A percentile compares a stretch with the other conserved stretches of the same genome.
phyloP scores from a whole-genome alignment of 2,113 vertebrate species.

The Pimephales promelas region DNA sequence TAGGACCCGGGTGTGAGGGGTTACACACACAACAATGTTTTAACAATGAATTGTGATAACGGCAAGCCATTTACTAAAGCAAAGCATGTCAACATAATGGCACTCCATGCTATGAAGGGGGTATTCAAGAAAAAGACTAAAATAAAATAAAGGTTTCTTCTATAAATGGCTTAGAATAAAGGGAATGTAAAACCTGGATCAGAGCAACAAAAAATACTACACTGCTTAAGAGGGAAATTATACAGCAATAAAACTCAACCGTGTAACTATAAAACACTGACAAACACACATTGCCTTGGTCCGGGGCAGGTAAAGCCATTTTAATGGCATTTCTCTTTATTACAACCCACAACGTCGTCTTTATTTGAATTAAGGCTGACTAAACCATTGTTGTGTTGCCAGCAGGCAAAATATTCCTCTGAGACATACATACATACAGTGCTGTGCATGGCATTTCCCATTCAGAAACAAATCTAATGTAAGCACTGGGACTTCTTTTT shows the following conservation, averaged over 20 bases:
- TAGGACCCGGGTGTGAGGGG: too few species aligned
- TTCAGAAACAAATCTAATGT: background rate
- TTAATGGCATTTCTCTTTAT: conserved; percentile 13
- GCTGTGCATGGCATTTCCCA: background rate
- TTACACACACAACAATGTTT: background rate
- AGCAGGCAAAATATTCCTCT: background rate
- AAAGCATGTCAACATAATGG: too few species aligned
- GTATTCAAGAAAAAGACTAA: background rate
- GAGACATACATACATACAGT: background rate
- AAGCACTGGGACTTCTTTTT: background rate
- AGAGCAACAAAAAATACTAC: background rate
- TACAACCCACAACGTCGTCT: conserved; percentile 9
- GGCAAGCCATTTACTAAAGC: too few species aligned
- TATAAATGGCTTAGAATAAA: background rate
- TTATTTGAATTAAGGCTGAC: conserved; percentile 7
- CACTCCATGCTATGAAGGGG: too few species aligned
- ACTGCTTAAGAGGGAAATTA: background rate
- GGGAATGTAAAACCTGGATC: background rate
- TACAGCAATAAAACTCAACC: background rate
- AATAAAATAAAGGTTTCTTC: background rate
- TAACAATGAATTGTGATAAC: background rate
- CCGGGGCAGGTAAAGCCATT: background rate
- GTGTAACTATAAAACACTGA: conserved; percentile 2
- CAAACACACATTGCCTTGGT: background rate
- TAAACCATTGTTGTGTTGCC: background rate